These are phyloP conservation scores for Crotalus viridis DNA, from an alignment of 2,113 vertebrate species.

Conservation along the genomic window DNA sequence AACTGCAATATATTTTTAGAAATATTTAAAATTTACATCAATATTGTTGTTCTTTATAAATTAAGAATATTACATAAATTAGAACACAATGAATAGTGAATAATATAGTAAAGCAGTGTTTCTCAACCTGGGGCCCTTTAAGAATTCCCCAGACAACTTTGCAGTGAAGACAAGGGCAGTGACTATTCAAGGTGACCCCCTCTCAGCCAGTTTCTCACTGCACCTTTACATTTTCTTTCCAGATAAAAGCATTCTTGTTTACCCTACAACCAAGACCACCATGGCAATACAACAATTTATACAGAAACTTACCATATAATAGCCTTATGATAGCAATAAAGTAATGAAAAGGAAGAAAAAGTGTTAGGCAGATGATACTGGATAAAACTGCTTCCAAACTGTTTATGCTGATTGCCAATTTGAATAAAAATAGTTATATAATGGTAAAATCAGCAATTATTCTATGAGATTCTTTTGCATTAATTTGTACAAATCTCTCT, in stretches of 20 bases:
- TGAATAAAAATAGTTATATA: not conserved
- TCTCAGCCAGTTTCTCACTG: too few relatives aligned
- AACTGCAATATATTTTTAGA: not conserved
- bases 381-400: not conserved
- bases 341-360: not conserved
- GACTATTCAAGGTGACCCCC: not conserved
- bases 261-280: not conserved
- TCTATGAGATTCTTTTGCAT: not conserved
- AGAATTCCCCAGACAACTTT: not conserved
- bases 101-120: not conserved
- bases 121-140: not conserved
- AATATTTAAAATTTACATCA: not conserved
- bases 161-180: not conserved
- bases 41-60: not conserved
- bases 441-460: not conserved
- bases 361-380: not conserved
- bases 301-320: not conserved
- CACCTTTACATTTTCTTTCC: not conserved
- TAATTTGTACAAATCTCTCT: not conserved
- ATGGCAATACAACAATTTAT: not conserved
- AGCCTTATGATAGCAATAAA: not conserved
- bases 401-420: not conserved
- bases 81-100: not conserved
- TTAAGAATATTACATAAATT: not conserved
- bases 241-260: not conserved